Base-by-base conservation (phyloP, 1,140 invertebrate species). In the Ceratitis capitata region DNA sequence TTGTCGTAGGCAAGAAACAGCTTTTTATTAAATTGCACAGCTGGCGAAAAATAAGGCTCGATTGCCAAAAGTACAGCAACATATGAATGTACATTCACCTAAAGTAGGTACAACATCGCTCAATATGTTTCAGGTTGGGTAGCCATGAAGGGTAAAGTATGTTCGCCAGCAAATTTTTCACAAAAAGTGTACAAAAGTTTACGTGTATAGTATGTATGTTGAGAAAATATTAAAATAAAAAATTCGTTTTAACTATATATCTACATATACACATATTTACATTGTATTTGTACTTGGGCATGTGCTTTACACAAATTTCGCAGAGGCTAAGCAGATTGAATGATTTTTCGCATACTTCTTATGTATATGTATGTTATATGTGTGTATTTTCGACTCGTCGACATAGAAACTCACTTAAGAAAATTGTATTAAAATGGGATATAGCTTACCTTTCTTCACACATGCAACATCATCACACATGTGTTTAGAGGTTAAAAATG, bases 361-460 rank as follows among this genome's bases (percentile, higher is more conserved):
- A 45, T 45, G 39, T 35, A 42, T 74, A n/a, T n/a, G n/a, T n/a
- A n/a, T n/a, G n/a, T n/a, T n/a, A n/a, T n/a, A n/a, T n/a, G n/a
- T n/a, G n/a, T n/a, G n/a, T n/a, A n/a, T n/a, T n/a, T n/a, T n/a
- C n/a, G n/a, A n/a, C n/a, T 45, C 12, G 39, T 45, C 39, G 39
- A 78, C 69, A 45, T 45, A 45, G 39, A 23, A 78, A 78, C 42
- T 78, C 69, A 78, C 69, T 78, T 78, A 47, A 78, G 69, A 78
- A 45, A 78, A 78, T 78, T 78, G 6, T 78, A 78, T 78, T 78
- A 45, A 78, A 78, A 78, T 35, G 5, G 32, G 3, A 39, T 32
- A 29, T 39, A 42, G 9, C 69, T 78, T 9, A 26, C n/a, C 32
- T n/a, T 19, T 29, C 58, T 12, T 49, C 19, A n/a, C n/a, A n/a